phyloP scores from a whole-genome alignment of 2,888 invertebrate species.

The Agriopis aurantiaria region DNA sequence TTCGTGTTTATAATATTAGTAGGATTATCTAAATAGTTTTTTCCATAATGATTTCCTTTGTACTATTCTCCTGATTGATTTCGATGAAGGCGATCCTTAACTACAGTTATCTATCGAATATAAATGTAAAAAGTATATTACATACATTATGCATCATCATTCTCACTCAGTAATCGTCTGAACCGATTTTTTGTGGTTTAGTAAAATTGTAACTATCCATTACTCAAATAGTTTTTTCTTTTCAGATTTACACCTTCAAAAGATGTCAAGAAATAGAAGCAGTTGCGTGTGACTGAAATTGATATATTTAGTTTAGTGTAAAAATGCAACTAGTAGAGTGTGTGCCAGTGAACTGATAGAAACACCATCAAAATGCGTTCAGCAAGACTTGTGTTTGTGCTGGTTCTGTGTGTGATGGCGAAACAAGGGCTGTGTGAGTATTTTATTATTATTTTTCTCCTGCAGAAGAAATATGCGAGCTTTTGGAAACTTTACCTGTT shows the following conservation, averaged over 20 bases:
- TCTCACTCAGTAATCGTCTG: no score
- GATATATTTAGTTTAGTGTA: conserved; percentile 20
- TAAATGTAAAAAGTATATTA: no score
- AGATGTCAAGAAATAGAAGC: conserved; percentile 37
- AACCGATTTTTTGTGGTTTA: no score
- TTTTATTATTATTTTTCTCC: background rate
- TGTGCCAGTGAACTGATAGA: conserved; percentile 44
- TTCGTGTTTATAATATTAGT: no score
- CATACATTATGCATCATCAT: no score
- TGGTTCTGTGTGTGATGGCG: conserved; percentile 43
- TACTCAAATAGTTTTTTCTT: conserved; percentile 8
- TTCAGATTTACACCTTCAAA: conserved; percentile 37
- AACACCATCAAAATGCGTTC: conserved; percentile 45
- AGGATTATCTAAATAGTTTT: no score
- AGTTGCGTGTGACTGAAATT: conserved; percentile 35
- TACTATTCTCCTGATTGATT: no score
- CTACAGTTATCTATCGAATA: no score
- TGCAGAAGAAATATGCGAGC: no score
- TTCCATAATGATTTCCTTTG: no score
- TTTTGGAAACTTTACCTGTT: background rate
- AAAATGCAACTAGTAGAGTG: conserved; percentile 44
- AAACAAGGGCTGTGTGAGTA: conserved; percentile 39
- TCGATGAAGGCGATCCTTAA: no score
- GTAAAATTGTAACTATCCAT: no score
- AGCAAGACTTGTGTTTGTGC: conserved; percentile 44